Percentiles rank a stretch among this genome's conserved stretches.
Evolutionary conservation across 2,113 vertebrate species (phyloP).

Genomic region (Gopherus evgoodei): DNA sequence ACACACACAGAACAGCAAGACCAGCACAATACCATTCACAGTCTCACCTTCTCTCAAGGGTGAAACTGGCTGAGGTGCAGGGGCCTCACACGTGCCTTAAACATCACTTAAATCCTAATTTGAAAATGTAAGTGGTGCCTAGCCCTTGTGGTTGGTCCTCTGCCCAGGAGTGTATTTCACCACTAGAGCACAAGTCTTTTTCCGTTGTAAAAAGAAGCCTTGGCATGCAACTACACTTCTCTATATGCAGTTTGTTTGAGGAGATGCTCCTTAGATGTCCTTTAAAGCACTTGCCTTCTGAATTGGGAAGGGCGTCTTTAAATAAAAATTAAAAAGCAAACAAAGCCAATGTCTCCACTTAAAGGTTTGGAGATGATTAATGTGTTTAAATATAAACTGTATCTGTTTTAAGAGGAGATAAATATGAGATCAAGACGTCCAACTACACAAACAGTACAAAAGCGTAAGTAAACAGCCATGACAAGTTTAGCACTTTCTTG

Average conservation of each 20-base stretch:
- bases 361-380: constrained; percentile 59
- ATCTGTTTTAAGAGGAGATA: constrained; percentile 68
- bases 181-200: accelerated
- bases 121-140: background rate
- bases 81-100: accelerated
- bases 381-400: constrained; percentile 61
- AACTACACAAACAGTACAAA: constrained; percentile 75
- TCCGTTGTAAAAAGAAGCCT: accelerated
- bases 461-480: constrained; percentile 70
- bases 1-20: background rate
- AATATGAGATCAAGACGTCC: constrained; percentile 71
- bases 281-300: background rate
- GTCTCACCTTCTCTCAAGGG: accelerated
- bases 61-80: accelerated
- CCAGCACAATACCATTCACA: background rate
- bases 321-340: constrained; percentile 44
- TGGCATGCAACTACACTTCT: accelerated
- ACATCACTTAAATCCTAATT: background rate
- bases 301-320: constrained; percentile 13
- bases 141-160: background rate
- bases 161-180: accelerated
- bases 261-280: background rate
- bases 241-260: accelerated
- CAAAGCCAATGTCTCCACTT: constrained; percentile 57
- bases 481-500: constrained; percentile 30